Percentiles rank a stretch among this genome's conserved stretches.
Conservation (phyloP, 2,797 vertebrate species). For the Linurgus olivaceus region DNA sequence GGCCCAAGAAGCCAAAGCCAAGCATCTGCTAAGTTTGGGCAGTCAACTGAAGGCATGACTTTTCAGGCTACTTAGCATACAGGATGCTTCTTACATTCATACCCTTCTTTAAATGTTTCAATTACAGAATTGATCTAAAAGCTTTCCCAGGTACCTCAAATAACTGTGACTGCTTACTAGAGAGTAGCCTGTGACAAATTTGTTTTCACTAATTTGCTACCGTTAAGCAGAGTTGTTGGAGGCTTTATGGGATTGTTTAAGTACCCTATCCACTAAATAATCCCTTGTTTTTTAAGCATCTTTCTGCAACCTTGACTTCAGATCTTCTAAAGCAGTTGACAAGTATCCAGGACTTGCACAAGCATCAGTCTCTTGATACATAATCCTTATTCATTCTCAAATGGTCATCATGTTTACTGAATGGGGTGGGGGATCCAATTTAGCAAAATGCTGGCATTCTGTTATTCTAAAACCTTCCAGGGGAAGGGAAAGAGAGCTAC, state of each 20-base stretch:
- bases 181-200: neutral
- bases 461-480: neutral
- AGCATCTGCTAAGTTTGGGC: neutral
- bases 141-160: neutral
- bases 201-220: neutral
- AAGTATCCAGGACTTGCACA: neutral
- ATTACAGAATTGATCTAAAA: neutral
- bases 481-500: neutral
- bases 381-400: neutral
- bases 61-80: neutral
- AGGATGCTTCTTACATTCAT: neutral
- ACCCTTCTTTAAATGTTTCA: neutral
- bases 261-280: neutral
- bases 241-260: neutral
- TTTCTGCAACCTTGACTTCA: neutral
- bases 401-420: neutral
- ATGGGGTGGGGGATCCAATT: rapidly evolving
- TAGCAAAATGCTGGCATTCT: neutral
- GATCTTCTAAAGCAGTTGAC: neutral
- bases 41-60: neutral
- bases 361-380: neutral
- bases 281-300: neutral
- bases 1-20: neutral
- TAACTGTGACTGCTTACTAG: neutral
- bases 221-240: neutral